Percentiles rank a stretch among this genome's conserved stretches.
phyloP scores from a whole-genome alignment of 1,140 invertebrate species.

The Anastatus disparis region DNA sequence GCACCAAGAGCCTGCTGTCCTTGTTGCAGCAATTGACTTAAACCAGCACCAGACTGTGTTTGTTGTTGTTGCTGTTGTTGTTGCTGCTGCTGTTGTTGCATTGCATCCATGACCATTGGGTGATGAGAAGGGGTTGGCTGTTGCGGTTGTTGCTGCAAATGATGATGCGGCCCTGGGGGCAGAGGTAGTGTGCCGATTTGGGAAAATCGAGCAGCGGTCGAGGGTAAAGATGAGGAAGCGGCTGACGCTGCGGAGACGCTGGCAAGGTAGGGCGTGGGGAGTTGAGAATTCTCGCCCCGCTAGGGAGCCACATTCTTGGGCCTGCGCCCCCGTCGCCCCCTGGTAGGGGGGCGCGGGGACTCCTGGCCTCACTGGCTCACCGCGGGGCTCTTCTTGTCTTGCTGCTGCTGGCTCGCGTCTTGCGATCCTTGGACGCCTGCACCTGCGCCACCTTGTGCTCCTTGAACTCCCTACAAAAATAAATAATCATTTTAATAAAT shows the following conservation, averaged over 20 bases:
- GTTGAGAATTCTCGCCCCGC: constrained; percentile 66
- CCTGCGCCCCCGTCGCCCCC: constrained; percentile 68
- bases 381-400: constrained; percentile 83
- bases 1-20: constrained; percentile 49
- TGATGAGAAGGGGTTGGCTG: constrained; percentile 23
- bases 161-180: constrained; percentile 46
- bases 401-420: constrained; percentile 76
- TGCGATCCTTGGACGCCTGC: constrained; percentile 69
- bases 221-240: constrained; percentile 50
- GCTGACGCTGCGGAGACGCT: constrained; percentile 50
- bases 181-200: constrained; percentile 52
- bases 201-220: constrained; percentile 42
- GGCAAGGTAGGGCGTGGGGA: constrained; percentile 58
- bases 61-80: constrained; percentile 53
- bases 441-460: constrained; percentile 63
- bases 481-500: too few relatives aligned
- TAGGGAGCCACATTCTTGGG: constrained; percentile 68
- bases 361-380: constrained; percentile 78
- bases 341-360: constrained; percentile 67
- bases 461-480: constrained; percentile 63
- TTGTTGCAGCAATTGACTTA: constrained; percentile 54
- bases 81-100: constrained; percentile 50
- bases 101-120: constrained; percentile 45
- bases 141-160: constrained; percentile 31
- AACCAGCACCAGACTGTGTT: constrained; percentile 48